Base-by-base conservation (phyloP, 2,113 vertebrate genomes). In the Porphyrio hochstetteri region DNA sequence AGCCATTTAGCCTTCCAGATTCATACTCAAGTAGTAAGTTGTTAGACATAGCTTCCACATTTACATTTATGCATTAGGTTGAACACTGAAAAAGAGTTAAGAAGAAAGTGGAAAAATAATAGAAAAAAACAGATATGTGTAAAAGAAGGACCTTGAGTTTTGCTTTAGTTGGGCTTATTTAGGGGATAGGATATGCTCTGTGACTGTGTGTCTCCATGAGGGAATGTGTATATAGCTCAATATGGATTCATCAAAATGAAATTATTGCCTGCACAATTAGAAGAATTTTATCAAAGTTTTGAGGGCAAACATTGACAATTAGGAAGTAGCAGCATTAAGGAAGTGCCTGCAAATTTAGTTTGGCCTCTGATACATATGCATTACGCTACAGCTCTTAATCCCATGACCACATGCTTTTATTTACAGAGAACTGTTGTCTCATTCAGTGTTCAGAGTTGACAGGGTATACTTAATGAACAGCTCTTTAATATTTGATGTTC, bases 401-500 rank as follows among this genome's bases (percentile, higher is more conserved):
- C n/a, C 44, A 21, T 36, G 7, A 44, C 61, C 38, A 31, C 3
- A 21, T 14, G 2, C 8, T 69, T 76, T 60, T 75, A 61, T 85
- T 86, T 93, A 52, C 48, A 31, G 31, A 90, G 44, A 64, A 48
- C 14, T 56, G 13, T 85, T 76, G 38, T 65, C 67, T 85, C 56
- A 21, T 7, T 78, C 48, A 71, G 38, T 25, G 33, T 20, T 72
- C 4, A 1, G 36, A 92, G 85, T 25, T 85, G 68, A 67, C 15
- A 28, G 27, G 5, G 13, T 59, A 25, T 42, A 61, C 48, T 50
- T 96, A 88, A 80, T 57, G 67, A 76, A 69, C 16, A 69, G 16
- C 10, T 92, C 35, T 85, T 87, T 79, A 82, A 85, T 95, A 64
- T 93, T 89, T 85, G 3, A 64, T 92, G 75, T 79, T 87, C 81